These are phyloP conservation scores for Proterorhinus semilunaris DNA, from an alignment of 2,113 vertebrate species.

Conservation along the genomic window DNA sequence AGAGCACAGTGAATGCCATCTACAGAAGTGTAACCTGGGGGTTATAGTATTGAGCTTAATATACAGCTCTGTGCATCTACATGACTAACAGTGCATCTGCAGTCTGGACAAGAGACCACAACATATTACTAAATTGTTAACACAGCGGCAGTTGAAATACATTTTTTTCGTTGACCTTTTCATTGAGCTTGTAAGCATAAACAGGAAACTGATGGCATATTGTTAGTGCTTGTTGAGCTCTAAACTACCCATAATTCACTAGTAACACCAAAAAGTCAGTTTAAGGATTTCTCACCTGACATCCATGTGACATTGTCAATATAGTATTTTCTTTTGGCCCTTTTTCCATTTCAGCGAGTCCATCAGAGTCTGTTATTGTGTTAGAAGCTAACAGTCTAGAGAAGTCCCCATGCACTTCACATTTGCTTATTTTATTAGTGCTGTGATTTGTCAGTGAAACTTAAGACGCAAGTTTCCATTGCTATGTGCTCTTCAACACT, in stretches of 20 bases:
- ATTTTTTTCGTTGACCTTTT: slow-evolving; percentile 18
- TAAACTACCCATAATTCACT: slow-evolving; percentile 11
- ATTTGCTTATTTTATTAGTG: slow-evolving; percentile 53
- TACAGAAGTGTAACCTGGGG: slow-evolving; percentile 39
- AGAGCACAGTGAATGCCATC: slow-evolving; percentile 23
- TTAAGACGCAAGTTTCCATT: slow-evolving; percentile 23
- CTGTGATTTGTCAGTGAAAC: slow-evolving; percentile 32
- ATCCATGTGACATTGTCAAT: slow-evolving; percentile 12
- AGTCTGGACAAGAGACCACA: slow-evolving; percentile 18
- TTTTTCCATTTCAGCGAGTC: slow-evolving; percentile 15
- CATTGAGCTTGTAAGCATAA: slow-evolving; percentile 11
- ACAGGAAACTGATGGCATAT: slow-evolving; percentile 2
- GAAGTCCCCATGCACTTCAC: slow-evolving; percentile 42
- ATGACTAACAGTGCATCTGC: slow-evolving; percentile 13
- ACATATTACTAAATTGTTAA: slow-evolving; percentile 13
- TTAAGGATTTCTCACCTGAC: slow-evolving; percentile 22
- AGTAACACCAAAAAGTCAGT: slow-evolving; percentile 24
- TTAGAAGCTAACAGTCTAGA: slow-evolving; percentile 53
- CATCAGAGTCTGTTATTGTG: slow-evolving; percentile 19
- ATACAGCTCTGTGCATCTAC: slow-evolving; percentile 25
- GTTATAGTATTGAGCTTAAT: slow-evolving; percentile 8
- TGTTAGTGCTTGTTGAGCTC: slow-evolving; percentile 1
- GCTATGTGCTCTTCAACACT: slow-evolving; percentile 51
- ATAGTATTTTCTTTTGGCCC: slow-evolving; percentile 30
- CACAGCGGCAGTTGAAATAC: slow-evolving; percentile 6